phyloP scores from a whole-genome alignment of 1,140 invertebrate species.

The Megalopta genalis region DNA sequence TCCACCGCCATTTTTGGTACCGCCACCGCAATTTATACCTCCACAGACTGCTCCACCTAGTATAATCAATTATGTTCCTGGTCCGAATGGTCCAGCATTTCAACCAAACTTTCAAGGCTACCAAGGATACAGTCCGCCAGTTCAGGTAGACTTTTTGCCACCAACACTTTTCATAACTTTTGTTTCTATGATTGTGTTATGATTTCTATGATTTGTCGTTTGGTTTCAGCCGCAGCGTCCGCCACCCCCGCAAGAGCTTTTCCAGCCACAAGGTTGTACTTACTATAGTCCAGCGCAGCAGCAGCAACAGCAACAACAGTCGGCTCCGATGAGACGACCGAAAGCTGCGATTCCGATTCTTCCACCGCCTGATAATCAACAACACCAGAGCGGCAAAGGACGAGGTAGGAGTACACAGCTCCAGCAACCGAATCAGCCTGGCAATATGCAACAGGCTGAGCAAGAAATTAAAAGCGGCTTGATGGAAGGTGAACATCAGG shows the following conservation, averaged over 20 bases:
- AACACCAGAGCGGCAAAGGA: slow-evolving; percentile 60
- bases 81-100: slow-evolving; percentile 76
- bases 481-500: slow-evolving; percentile 46
- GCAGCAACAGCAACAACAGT: slow-evolving; percentile 76
- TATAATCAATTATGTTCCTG: slow-evolving; percentile 77
- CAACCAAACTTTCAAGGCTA: slow-evolving; percentile 77
- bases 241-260: slow-evolving; percentile 81
- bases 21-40: slow-evolving; percentile 77
- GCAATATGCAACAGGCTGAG: slow-evolving; percentile 42
- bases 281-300: slow-evolving; percentile 80
- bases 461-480: slow-evolving; percentile 35
- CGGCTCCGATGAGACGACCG: slow-evolving; percentile 78
- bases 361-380: slow-evolving; percentile 80
- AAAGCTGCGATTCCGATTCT: slow-evolving; percentile 83
- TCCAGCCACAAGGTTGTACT: slow-evolving; percentile 81
- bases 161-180: no score
- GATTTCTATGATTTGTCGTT: no score
- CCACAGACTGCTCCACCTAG: slow-evolving; percentile 77
- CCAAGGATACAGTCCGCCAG: slow-evolving; percentile 74
- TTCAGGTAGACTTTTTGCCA: slow-evolving; percentile 67
- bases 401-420: slow-evolving; percentile 64
- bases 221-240: slow-evolving; percentile 67
- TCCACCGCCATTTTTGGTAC: slow-evolving; percentile 76
- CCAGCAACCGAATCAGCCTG: slow-evolving; percentile 46
- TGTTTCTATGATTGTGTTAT: no score